These are phyloP conservation scores for Catajapyx aquilonaris DNA, from an alignment of 1,140 invertebrate genomes.

Conservation along the genomic window DNA sequence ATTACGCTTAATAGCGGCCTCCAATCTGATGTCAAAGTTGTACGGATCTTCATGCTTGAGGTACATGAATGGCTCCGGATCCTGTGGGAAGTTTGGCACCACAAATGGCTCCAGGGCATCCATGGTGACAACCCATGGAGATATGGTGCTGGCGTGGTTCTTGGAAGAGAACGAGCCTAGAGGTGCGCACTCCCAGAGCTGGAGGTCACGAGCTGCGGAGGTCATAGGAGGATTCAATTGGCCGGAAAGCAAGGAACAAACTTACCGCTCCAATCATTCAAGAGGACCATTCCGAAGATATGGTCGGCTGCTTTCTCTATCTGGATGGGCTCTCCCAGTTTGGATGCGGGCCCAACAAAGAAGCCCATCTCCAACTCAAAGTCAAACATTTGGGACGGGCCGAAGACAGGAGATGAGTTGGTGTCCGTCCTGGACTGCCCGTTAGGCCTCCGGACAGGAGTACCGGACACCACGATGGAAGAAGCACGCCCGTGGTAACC, in stretches of 20 bases:
- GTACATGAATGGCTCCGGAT: slow-evolving; percentile 75
- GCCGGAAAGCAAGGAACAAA: no score
- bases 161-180: slow-evolving; percentile 95
- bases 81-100: slow-evolving; percentile 54
- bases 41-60: slow-evolving; percentile 63
- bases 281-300: slow-evolving; percentile 93
- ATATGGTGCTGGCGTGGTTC: slow-evolving; percentile 87
- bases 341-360: slow-evolving; percentile 63
- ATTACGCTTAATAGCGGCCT: slow-evolving; percentile 73
- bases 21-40: slow-evolving; percentile 85
- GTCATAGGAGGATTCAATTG: neutral
- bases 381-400: slow-evolving; percentile 70
- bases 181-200: slow-evolving; percentile 98
- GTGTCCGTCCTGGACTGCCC: slow-evolving; percentile 78
- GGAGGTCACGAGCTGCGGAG: slow-evolving; percentile 74
- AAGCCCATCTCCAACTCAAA: slow-evolving; percentile 97
- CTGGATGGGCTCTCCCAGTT: slow-evolving; percentile 59
- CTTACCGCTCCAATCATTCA: slow-evolving; percentile 98
- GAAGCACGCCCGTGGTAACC: slow-evolving; percentile 94
- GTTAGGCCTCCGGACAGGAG: slow-evolving; percentile 65
- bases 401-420: slow-evolving; percentile 60
- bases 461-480: slow-evolving; percentile 86
- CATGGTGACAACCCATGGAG: slow-evolving; percentile 93
- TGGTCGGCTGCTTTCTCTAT: slow-evolving; percentile 70
- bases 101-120: slow-evolving; percentile 81